Base-by-base conservation (phyloP, 2,797 vertebrate genomes). In the Hypotaenidia okinawae region DNA sequence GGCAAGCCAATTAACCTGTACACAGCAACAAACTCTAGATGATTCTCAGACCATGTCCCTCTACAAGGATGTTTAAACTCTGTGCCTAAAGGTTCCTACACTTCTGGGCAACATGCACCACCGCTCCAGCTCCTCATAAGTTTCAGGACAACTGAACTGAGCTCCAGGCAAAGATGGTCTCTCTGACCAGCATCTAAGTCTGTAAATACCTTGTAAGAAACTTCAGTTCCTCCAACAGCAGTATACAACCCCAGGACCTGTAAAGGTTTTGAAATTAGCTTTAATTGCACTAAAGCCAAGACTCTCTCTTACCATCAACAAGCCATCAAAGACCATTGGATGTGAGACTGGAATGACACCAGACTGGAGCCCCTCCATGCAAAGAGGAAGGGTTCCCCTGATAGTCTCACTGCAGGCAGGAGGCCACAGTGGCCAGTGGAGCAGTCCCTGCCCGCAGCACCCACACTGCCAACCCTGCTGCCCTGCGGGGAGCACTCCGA, bases 401-500 rank as follows among this genome's bases (percentile, higher is more conserved):
- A 9, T 3, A 4, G 3, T 61, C 11, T 11, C 8, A 2, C 11
- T 3, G 10, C 9, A 1, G 52, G 28, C 2, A 49, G 47, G 1
- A 55, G 33, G 30, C 35, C 21, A 51, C 4, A 4, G 35, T 37
- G 32, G 35, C 41, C 3, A 2, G 33, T 1, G 3, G 25, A 80
- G 37, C n/a, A 9, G 35, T 18, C 28, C 61, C 69, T 39, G 57
- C 2, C 54, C 39, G 7, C 0, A 6, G 49, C 63, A 43, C 28
- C 28, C 1, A 0, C 1, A 2, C 16, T 61, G 39, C 21, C 72
- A 57, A 9, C 12, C 10, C 12, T 19, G 23, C 30, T 24, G 10
- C 9, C 30, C 41, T 14, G 11, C 4, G 4, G 16, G n/a, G 13
- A 68, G n/a, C 43, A 51, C 39, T 55, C 22, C 5, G 47, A 49